These are phyloP conservation scores for Lethocerus indicus DNA, from an alignment of 1,140 invertebrate species.

Conservation along the genomic window DNA sequence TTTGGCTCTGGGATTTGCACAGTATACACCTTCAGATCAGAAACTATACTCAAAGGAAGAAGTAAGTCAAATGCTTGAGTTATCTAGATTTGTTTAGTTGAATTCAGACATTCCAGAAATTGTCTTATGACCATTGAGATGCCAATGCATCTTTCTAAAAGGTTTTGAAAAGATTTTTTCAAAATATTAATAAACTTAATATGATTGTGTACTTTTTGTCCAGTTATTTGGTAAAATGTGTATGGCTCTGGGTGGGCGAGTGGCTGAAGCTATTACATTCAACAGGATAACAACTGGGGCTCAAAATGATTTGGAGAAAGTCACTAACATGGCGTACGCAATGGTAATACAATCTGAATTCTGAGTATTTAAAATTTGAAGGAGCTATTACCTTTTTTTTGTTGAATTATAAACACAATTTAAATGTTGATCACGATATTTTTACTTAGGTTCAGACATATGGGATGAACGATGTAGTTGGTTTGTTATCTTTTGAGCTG, in stretches of 20 bases:
- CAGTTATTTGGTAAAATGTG: conserved; percentile 88
- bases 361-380: too few species aligned
- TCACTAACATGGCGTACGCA: conserved; percentile 88
- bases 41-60: conserved; percentile 73
- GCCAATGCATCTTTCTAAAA: too few species aligned
- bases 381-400: too few species aligned
- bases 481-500: conserved; percentile 67
- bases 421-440: conserved; percentile 5
- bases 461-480: conserved; percentile 78
- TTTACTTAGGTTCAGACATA: conserved; percentile 44
- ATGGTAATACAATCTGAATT: conserved; percentile 29
- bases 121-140: too few species aligned
- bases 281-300: conserved; percentile 83
- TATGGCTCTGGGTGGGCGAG: conserved; percentile 83
- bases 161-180: too few species aligned
- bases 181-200: too few species aligned
- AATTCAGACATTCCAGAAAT: too few species aligned
- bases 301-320: conserved; percentile 87
- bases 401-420: conserved; percentile 1
- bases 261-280: conserved; percentile 78
- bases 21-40: conserved; percentile 80
- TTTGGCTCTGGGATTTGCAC: conserved; percentile 78
- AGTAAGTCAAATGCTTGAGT: too few species aligned
- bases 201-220: too few species aligned
- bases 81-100: too few species aligned